These are phyloP conservation scores for Heteractis magnifica DNA, from an alignment of 92 coral and sea anemone species.

Conservation along the genomic window DNA sequence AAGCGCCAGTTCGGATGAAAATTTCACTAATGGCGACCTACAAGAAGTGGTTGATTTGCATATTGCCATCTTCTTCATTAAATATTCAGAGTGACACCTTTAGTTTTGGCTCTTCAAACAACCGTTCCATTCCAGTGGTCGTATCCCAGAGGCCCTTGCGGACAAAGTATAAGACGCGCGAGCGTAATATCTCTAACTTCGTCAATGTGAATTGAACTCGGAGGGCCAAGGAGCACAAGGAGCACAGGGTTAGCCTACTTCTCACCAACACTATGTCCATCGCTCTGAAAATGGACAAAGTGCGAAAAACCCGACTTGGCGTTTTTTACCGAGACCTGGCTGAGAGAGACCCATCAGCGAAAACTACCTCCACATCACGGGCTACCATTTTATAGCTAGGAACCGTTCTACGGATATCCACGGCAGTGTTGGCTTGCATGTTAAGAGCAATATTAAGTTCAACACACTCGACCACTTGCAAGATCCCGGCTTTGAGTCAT, in stretches of 20 bases:
- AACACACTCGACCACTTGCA: conserved; percentile 38
- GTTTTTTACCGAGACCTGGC: conserved; percentile 64
- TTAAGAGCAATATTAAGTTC: conserved; percentile 28
- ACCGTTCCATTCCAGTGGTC: conserved; percentile 5
- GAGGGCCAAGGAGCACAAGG: not conserved
- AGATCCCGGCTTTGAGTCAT: conserved; percentile 20
- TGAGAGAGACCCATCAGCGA: conserved; percentile 40
- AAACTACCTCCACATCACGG: conserved; percentile 38
- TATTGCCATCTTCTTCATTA: conserved; percentile 6
- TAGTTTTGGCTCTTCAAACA: not conserved
- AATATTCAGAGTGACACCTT: conserved; percentile 34
- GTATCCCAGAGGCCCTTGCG: not conserved
- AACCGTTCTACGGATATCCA: conserved; percentile 39
- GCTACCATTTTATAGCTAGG: conserved; percentile 36
- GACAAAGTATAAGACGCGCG: not conserved
- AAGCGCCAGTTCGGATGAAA: too few species aligned
- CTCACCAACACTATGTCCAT: conserved; percentile 29
- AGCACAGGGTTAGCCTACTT: conserved; percentile 8
- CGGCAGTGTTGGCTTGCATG: conserved; percentile 48
- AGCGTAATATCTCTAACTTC: not conserved
- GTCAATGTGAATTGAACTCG: not conserved
- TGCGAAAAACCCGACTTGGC: conserved; percentile 19
- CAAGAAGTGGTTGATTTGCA: conserved; percentile 25
- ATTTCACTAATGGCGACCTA: not conserved
- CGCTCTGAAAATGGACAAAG: conserved; percentile 32